These are phyloP conservation scores for Entomobrya proxima DNA, from an alignment of 2,888 invertebrate genomes.

Conservation along the genomic window DNA sequence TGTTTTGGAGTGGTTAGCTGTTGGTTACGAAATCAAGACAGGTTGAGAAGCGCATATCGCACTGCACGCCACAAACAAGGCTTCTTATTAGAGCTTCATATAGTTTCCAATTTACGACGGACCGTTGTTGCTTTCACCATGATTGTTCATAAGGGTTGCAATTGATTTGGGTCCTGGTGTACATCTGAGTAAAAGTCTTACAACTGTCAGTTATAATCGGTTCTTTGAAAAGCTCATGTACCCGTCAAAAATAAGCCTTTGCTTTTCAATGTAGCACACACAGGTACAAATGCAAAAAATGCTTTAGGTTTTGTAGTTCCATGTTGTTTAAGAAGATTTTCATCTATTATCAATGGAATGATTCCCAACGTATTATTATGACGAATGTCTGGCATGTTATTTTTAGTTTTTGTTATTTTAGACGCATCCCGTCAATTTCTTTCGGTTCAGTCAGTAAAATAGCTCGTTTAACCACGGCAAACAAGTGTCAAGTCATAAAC, in stretches of 20 bases:
- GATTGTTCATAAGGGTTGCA: too few relatives aligned
- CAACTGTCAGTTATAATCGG: not conserved
- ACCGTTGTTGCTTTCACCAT: not conserved
- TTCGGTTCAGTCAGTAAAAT: not conserved
- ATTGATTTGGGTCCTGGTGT: not conserved
- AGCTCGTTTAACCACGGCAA: constrained; percentile 14
- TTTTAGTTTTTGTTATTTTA: not conserved
- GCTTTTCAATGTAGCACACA: too few relatives aligned
- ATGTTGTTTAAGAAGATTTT: too few relatives aligned
- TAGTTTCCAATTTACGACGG: not conserved
- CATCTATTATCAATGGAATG: not conserved
- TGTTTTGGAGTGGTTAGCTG: too few relatives aligned
- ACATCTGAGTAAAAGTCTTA: not conserved
- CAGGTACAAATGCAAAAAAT: too few relatives aligned
- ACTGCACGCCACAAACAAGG: not conserved
- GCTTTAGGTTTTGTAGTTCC: too few relatives aligned
- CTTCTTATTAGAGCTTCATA: too few relatives aligned
- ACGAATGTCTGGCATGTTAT: not conserved
- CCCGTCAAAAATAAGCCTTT: too few relatives aligned
- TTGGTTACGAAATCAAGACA: not conserved
- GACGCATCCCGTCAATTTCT: not conserved
- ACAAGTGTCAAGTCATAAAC: constrained; percentile 2
- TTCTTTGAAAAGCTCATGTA: too few relatives aligned
- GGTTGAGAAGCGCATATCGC: not conserved
- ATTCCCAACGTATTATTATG: not conserved